phyloP scores from a whole-genome alignment of 2,888 invertebrate genomes.

The Melinopterus prodromus region DNA sequence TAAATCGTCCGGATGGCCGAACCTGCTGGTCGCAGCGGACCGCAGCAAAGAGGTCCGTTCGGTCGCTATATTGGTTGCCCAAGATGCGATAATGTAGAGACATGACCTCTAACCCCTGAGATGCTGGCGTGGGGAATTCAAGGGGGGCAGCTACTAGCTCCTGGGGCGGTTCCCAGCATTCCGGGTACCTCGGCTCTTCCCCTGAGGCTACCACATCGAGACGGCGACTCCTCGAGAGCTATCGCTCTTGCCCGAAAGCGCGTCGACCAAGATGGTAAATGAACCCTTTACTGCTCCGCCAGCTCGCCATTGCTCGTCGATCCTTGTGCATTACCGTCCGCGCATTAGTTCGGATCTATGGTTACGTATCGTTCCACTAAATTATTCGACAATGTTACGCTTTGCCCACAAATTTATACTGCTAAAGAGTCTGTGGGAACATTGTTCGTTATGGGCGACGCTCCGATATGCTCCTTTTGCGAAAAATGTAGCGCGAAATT shows the following conservation, averaged over 20 bases:
- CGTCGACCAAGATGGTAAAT: conserved; percentile 31
- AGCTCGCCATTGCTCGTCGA: neutral
- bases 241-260: conserved; percentile 7
- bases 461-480: neutral
- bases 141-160: conserved; percentile 48
- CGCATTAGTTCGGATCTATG: neutral
- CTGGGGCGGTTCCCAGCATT: conserved; percentile 51
- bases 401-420: neutral
- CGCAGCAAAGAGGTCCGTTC: conserved; percentile 16
- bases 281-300: conserved; percentile 32
- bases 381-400: conserved; percentile 4
- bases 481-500: neutral
- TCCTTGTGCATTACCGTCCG: neutral
- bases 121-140: conserved; percentile 40
- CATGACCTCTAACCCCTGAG: conserved; percentile 46
- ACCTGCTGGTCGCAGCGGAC: conserved; percentile 4
- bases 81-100: conserved; percentile 42
- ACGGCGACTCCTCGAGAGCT: neutral
- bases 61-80: conserved; percentile 22
- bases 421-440: neutral
- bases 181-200: conserved; percentile 42
- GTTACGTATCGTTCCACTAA: conserved; percentile 4
- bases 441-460: neutral
- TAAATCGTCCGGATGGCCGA: neutral
- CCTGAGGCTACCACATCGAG: conserved; percentile 42